Percentiles rank a stretch among this genome's conserved stretches.
These are phyloP conservation scores for Hydra vulgaris DNA, from an alignment of 30 jellyfish, hydroid and myxozoan genomes.

Conservation along the genomic window DNA sequence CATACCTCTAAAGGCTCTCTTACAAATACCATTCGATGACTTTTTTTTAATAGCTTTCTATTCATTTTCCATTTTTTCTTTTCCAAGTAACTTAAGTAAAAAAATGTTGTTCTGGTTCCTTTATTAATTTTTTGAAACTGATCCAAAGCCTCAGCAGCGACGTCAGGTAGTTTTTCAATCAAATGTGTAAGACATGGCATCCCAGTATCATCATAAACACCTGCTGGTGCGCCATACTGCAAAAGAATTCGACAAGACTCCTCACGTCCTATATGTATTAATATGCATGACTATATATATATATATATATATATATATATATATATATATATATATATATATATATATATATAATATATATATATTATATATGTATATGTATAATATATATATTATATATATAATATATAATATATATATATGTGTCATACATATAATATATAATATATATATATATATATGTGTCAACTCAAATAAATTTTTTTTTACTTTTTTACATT, in stretches of 20 bases:
- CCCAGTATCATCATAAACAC: constrained; percentile 35
- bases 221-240: constrained; percentile 36
- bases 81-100: constrained; percentile 27
- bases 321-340: no score
- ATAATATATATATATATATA: no score
- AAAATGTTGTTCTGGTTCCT: constrained; percentile 29
- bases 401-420: no score
- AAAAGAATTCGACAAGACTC: constrained; percentile 25
- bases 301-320: no score
- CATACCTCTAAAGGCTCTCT: constrained; percentile 35
- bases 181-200: constrained; percentile 29
- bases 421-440: no score
- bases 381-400: no score
- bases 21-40: background rate
- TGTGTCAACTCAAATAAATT: no score
- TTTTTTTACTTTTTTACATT: no score
- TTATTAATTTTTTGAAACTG: constrained; percentile 34
- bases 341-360: no score
- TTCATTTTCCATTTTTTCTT: constrained; percentile 15
- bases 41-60: background rate
- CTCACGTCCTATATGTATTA: constrained; percentile 39
- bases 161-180: constrained; percentile 38
- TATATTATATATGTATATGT: no score
- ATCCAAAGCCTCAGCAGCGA: constrained; percentile 38
- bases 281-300: no score